Evolutionary conservation across 2,888 invertebrate species (phyloP).

Genomic region (Liodrosophila aerea): DNA sequence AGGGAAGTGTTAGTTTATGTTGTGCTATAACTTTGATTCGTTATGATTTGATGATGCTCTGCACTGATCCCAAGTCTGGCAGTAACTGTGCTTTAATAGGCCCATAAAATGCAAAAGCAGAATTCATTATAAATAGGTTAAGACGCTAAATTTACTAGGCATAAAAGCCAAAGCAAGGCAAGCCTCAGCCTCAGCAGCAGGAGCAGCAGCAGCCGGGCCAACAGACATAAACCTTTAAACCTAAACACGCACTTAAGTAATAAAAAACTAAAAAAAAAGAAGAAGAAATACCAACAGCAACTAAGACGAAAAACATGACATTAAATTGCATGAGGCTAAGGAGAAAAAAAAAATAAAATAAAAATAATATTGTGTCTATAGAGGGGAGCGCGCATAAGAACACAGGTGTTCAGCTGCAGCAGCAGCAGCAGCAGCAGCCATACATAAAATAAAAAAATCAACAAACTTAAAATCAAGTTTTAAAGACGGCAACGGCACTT

Average conservation of each 20-base stretch:
- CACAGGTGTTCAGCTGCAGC: constrained; percentile 72
- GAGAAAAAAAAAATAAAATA: constrained; percentile 29
- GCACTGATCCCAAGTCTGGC: no score
- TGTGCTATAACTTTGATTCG: constrained; percentile 10
- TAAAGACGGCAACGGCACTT: constrained; percentile 70
- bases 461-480: constrained; percentile 75
- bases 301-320: constrained; percentile 77
- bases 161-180: constrained; percentile 47
- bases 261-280: constrained; percentile 56
- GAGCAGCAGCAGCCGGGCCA: constrained; percentile 10
- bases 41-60: constrained; percentile 3
- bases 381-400: constrained; percentile 57
- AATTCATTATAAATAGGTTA: constrained; percentile 79
- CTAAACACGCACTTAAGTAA: constrained; percentile 78
- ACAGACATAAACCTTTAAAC: constrained; percentile 74
- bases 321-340: constrained; percentile 75
- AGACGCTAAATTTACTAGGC: constrained; percentile 69
- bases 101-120: constrained; percentile 59
- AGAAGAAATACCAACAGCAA: constrained; percentile 52
- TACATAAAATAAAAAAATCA: constrained; percentile 57
- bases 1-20: constrained; percentile 51
- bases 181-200: constrained; percentile 2
- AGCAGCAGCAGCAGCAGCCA: constrained; percentile 28
- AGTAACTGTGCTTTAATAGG: constrained; percentile 69
- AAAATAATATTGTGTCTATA: constrained; percentile 61